Conservation (phyloP, 2,797 vertebrate genomes). For the Neoniphon sammara region DNA sequence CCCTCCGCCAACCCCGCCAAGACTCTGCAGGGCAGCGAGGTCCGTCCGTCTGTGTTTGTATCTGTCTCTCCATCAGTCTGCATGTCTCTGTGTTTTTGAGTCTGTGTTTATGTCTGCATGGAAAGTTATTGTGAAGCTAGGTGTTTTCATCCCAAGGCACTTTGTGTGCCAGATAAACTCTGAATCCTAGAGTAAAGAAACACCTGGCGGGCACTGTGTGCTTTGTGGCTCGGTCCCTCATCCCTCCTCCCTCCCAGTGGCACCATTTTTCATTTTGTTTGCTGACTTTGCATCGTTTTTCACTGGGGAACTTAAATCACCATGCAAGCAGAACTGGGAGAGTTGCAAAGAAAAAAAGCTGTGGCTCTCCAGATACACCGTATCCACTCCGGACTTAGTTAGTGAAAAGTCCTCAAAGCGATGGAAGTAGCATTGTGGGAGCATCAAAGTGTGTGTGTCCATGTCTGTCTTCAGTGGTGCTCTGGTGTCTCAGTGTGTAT, state of each 20-base stretch:
- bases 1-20: constrained; percentile 97
- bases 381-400: background rate
- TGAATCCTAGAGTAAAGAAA: constrained; percentile 34
- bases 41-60: constrained; percentile 60
- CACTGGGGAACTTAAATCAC: constrained; percentile 70
- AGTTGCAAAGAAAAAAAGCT: constrained; percentile 29
- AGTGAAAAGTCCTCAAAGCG: constrained; percentile 34
- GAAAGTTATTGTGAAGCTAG: too few species aligned
- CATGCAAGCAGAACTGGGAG: constrained; percentile 69
- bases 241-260: constrained; percentile 44
- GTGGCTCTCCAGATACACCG: constrained; percentile 29
- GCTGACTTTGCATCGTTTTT: constrained; percentile 67
- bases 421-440: too few species aligned
- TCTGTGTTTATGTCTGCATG: background rate
- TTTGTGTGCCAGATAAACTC: constrained; percentile 36
- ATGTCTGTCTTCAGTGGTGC: background rate
- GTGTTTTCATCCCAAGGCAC: background rate
- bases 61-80: too few species aligned
- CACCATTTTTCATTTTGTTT: constrained; percentile 72
- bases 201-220: constrained; percentile 51
- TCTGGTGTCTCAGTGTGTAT: constrained; percentile 5
- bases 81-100: background rate
- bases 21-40: constrained; percentile 97
- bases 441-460: constrained; percentile 25
- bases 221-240: constrained; percentile 54